phyloP scores from a whole-genome alignment of 2,113 vertebrate species.

The Chrysochloris asiatica region DNA sequence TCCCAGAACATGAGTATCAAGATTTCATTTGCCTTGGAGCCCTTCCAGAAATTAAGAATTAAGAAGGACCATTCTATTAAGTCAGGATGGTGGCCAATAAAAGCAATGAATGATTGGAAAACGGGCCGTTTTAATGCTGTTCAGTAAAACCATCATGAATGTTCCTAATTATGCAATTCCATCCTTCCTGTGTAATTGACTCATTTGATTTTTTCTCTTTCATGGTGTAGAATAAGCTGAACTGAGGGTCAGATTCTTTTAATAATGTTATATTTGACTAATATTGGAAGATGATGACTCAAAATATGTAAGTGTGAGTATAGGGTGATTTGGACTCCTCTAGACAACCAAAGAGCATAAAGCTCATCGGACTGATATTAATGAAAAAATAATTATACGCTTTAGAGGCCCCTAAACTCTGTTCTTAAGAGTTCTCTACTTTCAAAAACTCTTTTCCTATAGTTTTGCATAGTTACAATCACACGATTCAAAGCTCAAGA shows the following conservation, averaged over 20 bases:
- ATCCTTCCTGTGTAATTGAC: slow-evolving; percentile 67
- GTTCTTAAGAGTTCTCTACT: neutral
- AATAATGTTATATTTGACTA: slow-evolving; percentile 61
- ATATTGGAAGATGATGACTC: slow-evolving; percentile 54
- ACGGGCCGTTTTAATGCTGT: slow-evolving; percentile 64
- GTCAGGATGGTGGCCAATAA: slow-evolving; percentile 73
- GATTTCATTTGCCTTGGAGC: slow-evolving; percentile 74
- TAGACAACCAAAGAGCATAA: slow-evolving; percentile 4
- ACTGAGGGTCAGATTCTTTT: slow-evolving; percentile 51
- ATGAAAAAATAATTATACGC: slow-evolving; percentile 35
- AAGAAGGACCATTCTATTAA: slow-evolving; percentile 74
- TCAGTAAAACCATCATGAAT: slow-evolving; percentile 67
- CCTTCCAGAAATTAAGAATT: slow-evolving; percentile 72
- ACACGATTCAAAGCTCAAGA: slow-evolving; percentile 43
- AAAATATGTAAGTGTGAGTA: neutral
- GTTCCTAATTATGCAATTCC: slow-evolving; percentile 75
- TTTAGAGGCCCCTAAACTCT: slow-evolving; percentile 14
- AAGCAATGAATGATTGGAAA: slow-evolving; percentile 77
- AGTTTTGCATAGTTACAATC: neutral
- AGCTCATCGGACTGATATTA: neutral
- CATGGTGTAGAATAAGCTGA: slow-evolving; percentile 50
- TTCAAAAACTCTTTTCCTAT: neutral
- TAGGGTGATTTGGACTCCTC: slow-evolving; percentile 7
- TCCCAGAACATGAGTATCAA: slow-evolving; percentile 70
- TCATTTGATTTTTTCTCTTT: slow-evolving; percentile 59